phyloP scores from a whole-genome alignment of 1,140 invertebrate species.

The Dolichoris vasculosae region DNA sequence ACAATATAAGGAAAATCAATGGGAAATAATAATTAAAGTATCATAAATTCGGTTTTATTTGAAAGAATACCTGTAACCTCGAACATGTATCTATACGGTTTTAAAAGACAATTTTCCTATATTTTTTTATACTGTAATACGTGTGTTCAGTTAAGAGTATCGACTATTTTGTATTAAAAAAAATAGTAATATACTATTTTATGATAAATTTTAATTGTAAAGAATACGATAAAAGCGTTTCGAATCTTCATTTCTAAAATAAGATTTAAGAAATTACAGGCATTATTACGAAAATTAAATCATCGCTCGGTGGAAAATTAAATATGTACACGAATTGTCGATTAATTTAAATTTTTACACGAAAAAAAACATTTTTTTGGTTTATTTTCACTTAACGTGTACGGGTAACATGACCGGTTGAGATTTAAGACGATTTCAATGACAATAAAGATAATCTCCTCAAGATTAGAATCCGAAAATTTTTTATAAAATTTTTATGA shows the following conservation, averaged over 20 bases:
- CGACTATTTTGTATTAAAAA: neutral
- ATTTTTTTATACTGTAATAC: neutral
- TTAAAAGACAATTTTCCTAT: neutral
- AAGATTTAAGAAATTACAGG: neutral
- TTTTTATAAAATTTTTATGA: conserved; percentile 1
- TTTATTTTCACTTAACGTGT: neutral
- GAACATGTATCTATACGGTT: neutral
- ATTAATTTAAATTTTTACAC: neutral
- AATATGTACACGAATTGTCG: neutral
- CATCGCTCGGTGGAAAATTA: no score
- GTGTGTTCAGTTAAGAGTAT: neutral
- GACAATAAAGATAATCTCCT: conserved; percentile 2
- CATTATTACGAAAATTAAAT: neutral
- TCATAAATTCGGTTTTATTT: no score
- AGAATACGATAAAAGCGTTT: neutral
- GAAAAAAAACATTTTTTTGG: neutral
- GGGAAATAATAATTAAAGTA: neutral
- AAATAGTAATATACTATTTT: neutral
- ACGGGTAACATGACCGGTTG: neutral
- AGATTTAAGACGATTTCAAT: neutral
- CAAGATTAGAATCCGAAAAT: neutral
- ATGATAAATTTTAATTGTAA: neutral
- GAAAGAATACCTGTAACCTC: no score
- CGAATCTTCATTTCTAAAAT: neutral
- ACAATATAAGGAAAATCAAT: neutral